Evolutionary conservation across 2,113 vertebrate species (phyloP).

Genomic region (Gasterosteus aculeatus): DNA sequence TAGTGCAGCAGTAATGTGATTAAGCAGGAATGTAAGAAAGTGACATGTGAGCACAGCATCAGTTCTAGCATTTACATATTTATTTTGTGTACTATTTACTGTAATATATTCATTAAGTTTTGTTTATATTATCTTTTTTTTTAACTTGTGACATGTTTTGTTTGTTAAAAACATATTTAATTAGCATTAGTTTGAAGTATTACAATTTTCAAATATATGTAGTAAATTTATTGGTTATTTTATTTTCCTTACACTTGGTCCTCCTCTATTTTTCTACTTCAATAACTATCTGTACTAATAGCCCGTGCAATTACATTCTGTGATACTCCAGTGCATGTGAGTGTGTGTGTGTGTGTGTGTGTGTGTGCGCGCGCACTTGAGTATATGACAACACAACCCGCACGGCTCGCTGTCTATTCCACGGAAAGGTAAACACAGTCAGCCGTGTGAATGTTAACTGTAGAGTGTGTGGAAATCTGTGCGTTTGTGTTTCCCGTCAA

Average conservation of each 20-base stretch:
- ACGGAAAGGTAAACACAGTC: conserved; percentile 42
- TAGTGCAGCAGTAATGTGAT: too few relatives aligned
- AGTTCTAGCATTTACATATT: too few relatives aligned
- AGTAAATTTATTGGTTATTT: not conserved
- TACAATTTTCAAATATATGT: too few relatives aligned
- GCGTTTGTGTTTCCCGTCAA: conserved; percentile 29
- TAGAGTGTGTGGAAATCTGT: conserved; percentile 6
- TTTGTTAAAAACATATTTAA: too few relatives aligned
- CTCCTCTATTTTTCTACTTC: not conserved
- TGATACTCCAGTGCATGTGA: not conserved
- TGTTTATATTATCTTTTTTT: too few relatives aligned
- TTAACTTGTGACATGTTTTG: not conserved
- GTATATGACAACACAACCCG: conserved; percentile 14
- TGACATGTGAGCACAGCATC: too few relatives aligned
- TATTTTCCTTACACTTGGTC: not conserved
- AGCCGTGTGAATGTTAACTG: conserved; percentile 39
- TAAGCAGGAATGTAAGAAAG: too few relatives aligned
- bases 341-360: not conserved
- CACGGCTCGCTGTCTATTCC: conserved; percentile 8
- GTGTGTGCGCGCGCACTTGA: not conserved
- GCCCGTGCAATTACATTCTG: not conserved
- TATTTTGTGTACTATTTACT: too few relatives aligned
- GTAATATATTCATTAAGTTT: too few relatives aligned
- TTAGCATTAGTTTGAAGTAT: too few relatives aligned
- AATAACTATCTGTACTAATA: not conserved